Percentiles rank a stretch among this genome's conserved stretches.
Evolutionary conservation across 2,888 invertebrate genomes (phyloP).

Genomic region (Yponomeuta plumbellus): DNA sequence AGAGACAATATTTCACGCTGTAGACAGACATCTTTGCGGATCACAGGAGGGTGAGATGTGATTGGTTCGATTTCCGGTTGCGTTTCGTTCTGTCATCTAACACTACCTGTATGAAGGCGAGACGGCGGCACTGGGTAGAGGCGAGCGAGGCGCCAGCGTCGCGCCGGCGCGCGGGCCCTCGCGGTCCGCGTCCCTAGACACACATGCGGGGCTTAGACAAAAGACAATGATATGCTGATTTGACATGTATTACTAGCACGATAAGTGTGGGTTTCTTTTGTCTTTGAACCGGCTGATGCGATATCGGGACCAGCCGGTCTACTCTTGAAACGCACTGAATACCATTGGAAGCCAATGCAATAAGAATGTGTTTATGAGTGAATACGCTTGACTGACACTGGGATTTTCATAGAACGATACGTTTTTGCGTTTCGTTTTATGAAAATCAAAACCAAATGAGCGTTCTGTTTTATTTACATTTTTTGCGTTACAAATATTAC

Average conservation of each 20-base stretch:
- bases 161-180: conserved; percentile 51
- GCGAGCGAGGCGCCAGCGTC: conserved; percentile 60
- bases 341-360: too few relatives aligned
- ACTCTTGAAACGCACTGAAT: too few relatives aligned
- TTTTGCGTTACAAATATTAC: too few relatives aligned
- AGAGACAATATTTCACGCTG: neutral
- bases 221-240: conserved; percentile 12
- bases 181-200: conserved; percentile 63
- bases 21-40: neutral
- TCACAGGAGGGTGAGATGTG: neutral
- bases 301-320: neutral
- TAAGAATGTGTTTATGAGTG: too few relatives aligned
- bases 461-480: too few relatives aligned
- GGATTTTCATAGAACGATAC: too few relatives aligned
- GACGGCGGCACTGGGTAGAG: conserved; percentile 45
- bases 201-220: conserved; percentile 23
- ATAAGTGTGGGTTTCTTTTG: neutral
- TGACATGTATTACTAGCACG: conserved; percentile 16
- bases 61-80: neutral
- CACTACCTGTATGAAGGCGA: conserved; percentile 67
- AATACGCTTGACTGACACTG: too few relatives aligned
- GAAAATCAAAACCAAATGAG: too few relatives aligned
- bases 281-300: neutral
- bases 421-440: too few relatives aligned
- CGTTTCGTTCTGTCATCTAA: too few relatives aligned